Percentiles rank a stretch among this genome's conserved stretches.
Conservation (phyloP, 2,113 vertebrate species). For the Carassius gibelio region DNA sequence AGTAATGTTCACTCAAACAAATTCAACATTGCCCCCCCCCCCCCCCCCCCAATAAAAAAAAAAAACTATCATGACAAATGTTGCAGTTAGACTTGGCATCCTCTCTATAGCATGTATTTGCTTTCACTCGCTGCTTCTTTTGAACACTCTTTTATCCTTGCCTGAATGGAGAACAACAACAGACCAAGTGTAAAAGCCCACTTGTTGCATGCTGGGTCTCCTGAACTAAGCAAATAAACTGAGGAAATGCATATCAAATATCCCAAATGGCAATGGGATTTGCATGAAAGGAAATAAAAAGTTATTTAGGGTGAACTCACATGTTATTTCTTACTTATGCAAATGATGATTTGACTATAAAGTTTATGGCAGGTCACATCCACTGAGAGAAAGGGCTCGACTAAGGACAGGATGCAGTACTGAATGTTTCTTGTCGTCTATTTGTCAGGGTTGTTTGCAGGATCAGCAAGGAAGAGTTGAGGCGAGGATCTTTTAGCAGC, state of each 20-base stretch:
- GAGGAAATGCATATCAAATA: slow-evolving; percentile 13
- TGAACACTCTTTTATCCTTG: slow-evolving; percentile 12
- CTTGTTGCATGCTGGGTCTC: slow-evolving; percentile 16
- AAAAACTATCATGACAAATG: background rate
- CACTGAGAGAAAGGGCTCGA: background rate
- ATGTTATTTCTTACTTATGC: background rate
- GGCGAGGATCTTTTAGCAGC: background rate
- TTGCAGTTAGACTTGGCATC: background rate
- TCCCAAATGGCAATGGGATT: background rate
- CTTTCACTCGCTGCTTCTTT: background rate
- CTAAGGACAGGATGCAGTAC: background rate
- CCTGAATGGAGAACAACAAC: background rate
- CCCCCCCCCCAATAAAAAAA: background rate
- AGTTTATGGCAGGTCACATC: background rate
- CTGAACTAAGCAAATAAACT: slow-evolving; percentile 20
- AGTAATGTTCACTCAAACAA: background rate
- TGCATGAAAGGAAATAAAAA: slow-evolving; percentile 12
- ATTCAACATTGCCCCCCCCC: background rate
- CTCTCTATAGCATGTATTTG: background rate
- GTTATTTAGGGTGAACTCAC: background rate
- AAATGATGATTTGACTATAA: background rate
- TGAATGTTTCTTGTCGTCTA: background rate
- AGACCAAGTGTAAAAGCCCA: background rate
- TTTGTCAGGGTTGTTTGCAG: background rate
- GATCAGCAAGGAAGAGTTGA: background rate